Conservation (phyloP, 1,140 invertebrate species). For the Papilio helenus region DNA sequence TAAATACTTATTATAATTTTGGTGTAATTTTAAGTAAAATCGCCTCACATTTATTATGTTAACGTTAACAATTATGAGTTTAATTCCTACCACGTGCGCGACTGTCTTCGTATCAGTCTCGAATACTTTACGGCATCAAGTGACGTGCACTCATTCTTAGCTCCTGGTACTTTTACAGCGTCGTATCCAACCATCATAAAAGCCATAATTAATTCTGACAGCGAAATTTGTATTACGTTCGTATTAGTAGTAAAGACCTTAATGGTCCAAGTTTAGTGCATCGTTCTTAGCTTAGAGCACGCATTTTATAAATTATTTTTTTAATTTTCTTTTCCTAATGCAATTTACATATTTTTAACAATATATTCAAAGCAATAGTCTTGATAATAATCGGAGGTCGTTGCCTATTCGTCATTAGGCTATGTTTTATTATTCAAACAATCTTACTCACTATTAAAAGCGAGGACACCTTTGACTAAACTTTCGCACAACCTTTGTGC, state of each 20-base stretch:
- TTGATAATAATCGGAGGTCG: too few relatives aligned
- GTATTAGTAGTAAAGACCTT: constrained; percentile 18
- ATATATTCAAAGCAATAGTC: too few relatives aligned
- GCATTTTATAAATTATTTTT: constrained; percentile 11
- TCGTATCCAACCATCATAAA: constrained; percentile 33
- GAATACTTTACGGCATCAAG: constrained; percentile 15
- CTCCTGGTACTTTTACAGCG: constrained; percentile 33
- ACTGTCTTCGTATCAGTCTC: not conserved
- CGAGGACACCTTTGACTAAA: too few relatives aligned
- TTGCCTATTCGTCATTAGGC: too few relatives aligned
- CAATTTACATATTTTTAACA: not conserved
- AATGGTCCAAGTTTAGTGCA: constrained; percentile 5
- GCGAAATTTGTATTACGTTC: constrained; percentile 17
- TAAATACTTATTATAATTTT: too few relatives aligned
- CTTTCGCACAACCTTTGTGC: too few relatives aligned
- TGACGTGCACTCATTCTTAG: constrained; percentile 21
- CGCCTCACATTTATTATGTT: too few relatives aligned
- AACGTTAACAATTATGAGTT: too few relatives aligned
- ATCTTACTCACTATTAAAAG: too few relatives aligned
- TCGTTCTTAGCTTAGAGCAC: constrained; percentile 12
- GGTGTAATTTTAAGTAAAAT: too few relatives aligned
- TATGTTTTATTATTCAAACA: too few relatives aligned
- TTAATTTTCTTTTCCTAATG: not conserved
- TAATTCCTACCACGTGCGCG: not conserved
- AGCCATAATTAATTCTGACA: constrained; percentile 33